A percentile compares a stretch with the other conserved stretches of the same genome.
These are phyloP conservation scores for Girardia tigrina DNA, from an alignment of 2,888 invertebrate species.

Conservation along the genomic window DNA sequence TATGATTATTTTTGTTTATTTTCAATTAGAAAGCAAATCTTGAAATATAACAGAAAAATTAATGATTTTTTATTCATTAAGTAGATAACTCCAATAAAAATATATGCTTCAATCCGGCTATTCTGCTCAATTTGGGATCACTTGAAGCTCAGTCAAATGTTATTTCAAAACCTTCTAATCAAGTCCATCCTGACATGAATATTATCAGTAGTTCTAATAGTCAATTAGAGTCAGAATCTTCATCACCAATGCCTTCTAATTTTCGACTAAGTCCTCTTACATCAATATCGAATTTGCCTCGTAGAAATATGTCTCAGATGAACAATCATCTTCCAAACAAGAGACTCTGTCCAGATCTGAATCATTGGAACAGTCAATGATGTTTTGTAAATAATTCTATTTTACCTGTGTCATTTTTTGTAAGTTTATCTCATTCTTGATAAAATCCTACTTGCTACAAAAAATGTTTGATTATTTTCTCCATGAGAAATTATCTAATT, in stretches of 20 bases:
- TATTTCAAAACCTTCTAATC: neutral
- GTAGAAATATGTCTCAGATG: slow-evolving; percentile 15
- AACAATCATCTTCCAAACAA: slow-evolving; percentile 23
- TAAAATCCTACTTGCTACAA: neutral
- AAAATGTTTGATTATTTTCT: neutral
- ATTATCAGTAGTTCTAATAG: neutral
- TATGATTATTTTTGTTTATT: too few species aligned
- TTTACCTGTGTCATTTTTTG: neutral
- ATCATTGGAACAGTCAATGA: slow-evolving; percentile 14
- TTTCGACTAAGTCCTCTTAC: slow-evolving; percentile 13
- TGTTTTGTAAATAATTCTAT: neutral
- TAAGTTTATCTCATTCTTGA: neutral
- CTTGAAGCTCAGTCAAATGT: slow-evolving; percentile 13
- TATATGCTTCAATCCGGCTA: slow-evolving; percentile 1
- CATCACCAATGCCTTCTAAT: slow-evolving; percentile 23
- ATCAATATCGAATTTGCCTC: slow-evolving; percentile 17
- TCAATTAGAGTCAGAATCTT: neutral
- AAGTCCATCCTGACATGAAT: slow-evolving; percentile 2
- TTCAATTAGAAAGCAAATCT: too few species aligned
- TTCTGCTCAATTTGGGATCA: slow-evolving; percentile 23
- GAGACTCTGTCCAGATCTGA: slow-evolving; percentile 18
- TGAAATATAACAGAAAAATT: too few species aligned
- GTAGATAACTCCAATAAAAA: slow-evolving; percentile 3
- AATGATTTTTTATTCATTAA: neutral
- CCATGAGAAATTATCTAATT: neutral